Conservation (phyloP, 2,888 invertebrate species). For the Caenorhabditis imperialis region DNA sequence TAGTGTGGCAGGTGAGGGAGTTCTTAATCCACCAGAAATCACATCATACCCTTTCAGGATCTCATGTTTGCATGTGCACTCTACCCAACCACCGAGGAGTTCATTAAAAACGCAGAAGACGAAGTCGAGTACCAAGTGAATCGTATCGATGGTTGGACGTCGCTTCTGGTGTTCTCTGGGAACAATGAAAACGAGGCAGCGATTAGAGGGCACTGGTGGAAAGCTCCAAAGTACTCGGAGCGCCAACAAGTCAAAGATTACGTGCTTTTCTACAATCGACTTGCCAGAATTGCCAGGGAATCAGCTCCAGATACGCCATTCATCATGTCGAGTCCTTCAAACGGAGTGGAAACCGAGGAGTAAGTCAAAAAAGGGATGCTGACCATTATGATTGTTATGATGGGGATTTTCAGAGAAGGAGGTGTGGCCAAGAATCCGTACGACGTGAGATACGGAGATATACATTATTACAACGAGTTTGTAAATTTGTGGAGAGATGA, state of each 20-base stretch:
- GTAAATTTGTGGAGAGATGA: conserved; percentile 86
- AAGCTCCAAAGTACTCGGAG: conserved; percentile 45
- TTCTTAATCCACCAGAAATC: too few relatives aligned
- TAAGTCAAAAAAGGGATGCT: conserved; percentile 7
- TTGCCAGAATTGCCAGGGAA: conserved; percentile 15
- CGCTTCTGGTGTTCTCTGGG: conserved; percentile 90
- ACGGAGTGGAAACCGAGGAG: conserved; percentile 83
- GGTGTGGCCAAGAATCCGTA: conserved; percentile 86
- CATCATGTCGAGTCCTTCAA: conserved; percentile 91
- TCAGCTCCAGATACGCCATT: conserved; percentile 23
- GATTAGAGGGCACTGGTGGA: conserved; percentile 62
- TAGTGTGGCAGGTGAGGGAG: conserved; percentile 90
- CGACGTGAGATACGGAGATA: conserved; percentile 87
- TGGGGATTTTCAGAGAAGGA: conserved; percentile 82
- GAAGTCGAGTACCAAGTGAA: conserved; percentile 82
- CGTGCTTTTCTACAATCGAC: conserved; percentile 83
- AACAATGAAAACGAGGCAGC: conserved; percentile 98
- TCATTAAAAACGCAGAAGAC: conserved; percentile 84
- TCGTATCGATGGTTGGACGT: conserved; percentile 87
- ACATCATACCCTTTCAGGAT: too few relatives aligned
- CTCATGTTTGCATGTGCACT: conserved; percentile 96
- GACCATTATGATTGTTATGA: too few relatives aligned
- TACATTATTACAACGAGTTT: conserved; percentile 90
- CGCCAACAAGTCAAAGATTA: conserved; percentile 69
- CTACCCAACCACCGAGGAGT: conserved; percentile 87